Conservation (phyloP, 2,113 vertebrate genomes). For the Callopanchax toddi region DNA sequence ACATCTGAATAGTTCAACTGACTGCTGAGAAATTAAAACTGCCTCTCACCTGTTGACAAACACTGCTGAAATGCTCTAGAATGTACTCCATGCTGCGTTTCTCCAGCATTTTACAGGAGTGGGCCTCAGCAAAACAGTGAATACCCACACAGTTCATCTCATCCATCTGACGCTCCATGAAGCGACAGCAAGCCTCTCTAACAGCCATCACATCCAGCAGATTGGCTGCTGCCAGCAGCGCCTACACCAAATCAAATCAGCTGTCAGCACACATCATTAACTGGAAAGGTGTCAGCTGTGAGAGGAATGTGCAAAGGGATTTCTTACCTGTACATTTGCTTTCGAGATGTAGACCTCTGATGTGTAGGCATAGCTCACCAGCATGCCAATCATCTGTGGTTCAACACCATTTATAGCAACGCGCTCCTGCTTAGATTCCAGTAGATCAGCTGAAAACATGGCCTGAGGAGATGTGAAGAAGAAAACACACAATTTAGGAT, state of each 20-base stretch:
- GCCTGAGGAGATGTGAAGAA: conserved; percentile 55
- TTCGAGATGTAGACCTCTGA: conserved; percentile 82
- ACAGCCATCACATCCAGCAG: conserved; percentile 83
- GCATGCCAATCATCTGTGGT: conserved; percentile 84
- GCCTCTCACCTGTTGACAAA: conserved; percentile 80
- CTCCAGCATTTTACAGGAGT: conserved; percentile 81
- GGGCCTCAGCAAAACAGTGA: conserved; percentile 83
- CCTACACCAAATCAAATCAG: conserved; percentile 31
- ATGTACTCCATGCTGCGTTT: conserved; percentile 82
- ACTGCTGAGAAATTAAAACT: no score
- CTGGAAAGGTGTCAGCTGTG: fast-evolving
- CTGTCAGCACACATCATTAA: not conserved
- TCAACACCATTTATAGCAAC: conserved; percentile 84
- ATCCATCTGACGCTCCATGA: conserved; percentile 85
- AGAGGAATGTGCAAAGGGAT: not conserved
- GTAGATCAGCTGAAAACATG: conserved; percentile 83
- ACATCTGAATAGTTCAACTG: not conserved
- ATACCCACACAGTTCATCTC: conserved; percentile 85
- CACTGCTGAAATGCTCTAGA: conserved; percentile 77
- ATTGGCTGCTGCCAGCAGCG: conserved; percentile 82
- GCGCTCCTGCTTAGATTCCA: conserved; percentile 83
- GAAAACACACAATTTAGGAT: not conserved
- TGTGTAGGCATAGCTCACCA: conserved; percentile 84
- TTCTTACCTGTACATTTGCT: conserved; percentile 79
- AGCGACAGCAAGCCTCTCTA: conserved; percentile 80